phyloP scores from a whole-genome alignment of 2,888 invertebrate species.

The Agriopis leucophaearia region DNA sequence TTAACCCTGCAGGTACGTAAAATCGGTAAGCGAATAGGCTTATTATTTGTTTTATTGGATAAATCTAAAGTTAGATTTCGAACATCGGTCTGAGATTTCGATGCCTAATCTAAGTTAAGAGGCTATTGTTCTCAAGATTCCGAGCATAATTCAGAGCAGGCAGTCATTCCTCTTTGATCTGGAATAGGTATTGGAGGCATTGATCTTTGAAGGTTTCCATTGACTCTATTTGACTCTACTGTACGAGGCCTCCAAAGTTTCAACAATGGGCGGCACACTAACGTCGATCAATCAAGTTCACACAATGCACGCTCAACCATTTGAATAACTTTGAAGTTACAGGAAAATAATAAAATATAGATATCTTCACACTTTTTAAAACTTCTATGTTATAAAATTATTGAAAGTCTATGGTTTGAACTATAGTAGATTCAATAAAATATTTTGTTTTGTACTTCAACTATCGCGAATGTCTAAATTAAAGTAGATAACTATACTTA shows the following conservation, averaged over 20 bases:
- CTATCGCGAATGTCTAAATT: too few relatives aligned
- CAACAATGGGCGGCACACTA: conserved; percentile 25
- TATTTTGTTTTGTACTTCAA: too few relatives aligned
- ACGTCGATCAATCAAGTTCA: conserved; percentile 32
- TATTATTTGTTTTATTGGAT: not conserved
- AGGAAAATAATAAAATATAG: too few relatives aligned
- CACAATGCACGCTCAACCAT: conserved; percentile 9
- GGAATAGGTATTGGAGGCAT: conserved; percentile 28
- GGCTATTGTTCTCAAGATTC: conserved; percentile 18
- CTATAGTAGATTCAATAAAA: too few relatives aligned
- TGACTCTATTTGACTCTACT: too few relatives aligned
- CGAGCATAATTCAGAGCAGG: conserved; percentile 15
- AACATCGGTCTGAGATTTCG: conserved; percentile 12
- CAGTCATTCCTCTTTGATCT: conserved; percentile 30
- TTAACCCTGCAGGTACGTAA: too few relatives aligned
- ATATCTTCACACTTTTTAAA: too few relatives aligned
- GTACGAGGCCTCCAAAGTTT: conserved; percentile 16
- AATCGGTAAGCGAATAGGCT: not conserved
- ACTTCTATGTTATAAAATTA: too few relatives aligned
- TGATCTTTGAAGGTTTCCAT: too few relatives aligned
- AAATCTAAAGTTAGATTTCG: conserved; percentile 5
- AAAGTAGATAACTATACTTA: too few relatives aligned
- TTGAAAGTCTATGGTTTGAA: too few relatives aligned
- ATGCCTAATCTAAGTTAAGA: conserved; percentile 7
- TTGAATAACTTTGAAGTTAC: not conserved